Evolutionary conservation across 2,113 vertebrate genomes (phyloP), one percentile per base, ranked within the genome.

Genomic region (Dipodomys merriami): DNA sequence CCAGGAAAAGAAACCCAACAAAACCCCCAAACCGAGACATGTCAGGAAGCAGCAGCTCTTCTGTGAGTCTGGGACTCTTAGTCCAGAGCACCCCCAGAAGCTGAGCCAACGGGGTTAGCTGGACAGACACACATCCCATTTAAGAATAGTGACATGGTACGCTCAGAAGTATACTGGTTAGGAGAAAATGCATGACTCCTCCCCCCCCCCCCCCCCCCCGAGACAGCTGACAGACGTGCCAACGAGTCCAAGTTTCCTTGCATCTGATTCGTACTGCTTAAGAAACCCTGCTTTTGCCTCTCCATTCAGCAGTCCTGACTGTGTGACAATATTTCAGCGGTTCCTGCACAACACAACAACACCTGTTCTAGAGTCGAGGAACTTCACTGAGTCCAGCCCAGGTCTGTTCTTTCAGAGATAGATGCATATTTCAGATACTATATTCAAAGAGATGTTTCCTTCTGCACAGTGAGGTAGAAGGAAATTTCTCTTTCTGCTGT

Each of bases 231-330:
- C 91, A 86, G 91, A 73, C 12, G 81, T 35, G 20, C 18, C 25
- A 72, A 30, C 65, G 33, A 15, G 72, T 82, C 72, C 77, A 86
- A 60, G 22, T 9, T 86, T 57, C 78, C 82, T 82, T 85, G 62
- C 68, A 60, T 30, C 86, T 93, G 84, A 93, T 91, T 96, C 19
- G 73, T 88, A 23, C 33, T 71, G 68, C 35, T 60, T 57, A 57
- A 77, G 23, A 23, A 78, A 72, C 2, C 68, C n/a, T 69, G 83
- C 72, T 72, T 91, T 68, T 84, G n/a, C 39, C 69, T 16, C 57
- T 68, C 88, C n/a, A 92, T 89, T 88, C 12, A 83, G 22, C 57
- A 85, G 29, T 86, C 84, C 83, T 94, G 53, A 86, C 67, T 79
- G 30, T 19, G 18, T 64, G 62, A 64, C 62, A 10, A 18, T 60